These are phyloP conservation scores for Monodelphis domestica DNA, from an alignment of 2,797 vertebrate species.

Conservation along the genomic window DNA sequence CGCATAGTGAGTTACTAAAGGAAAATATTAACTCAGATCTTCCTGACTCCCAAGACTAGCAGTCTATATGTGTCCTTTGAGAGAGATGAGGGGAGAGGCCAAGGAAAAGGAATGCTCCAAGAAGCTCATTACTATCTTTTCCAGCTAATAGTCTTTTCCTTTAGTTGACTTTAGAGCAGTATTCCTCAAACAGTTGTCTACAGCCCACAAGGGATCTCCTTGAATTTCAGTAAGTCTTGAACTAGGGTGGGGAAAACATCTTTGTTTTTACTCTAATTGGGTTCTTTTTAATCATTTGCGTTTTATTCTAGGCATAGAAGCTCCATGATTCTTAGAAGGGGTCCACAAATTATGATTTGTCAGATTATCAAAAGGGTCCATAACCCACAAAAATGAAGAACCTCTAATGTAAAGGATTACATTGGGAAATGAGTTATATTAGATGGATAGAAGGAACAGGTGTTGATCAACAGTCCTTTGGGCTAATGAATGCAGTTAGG, in stretches of 20 bases:
- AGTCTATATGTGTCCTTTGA: not conserved
- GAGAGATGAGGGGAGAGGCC: not conserved
- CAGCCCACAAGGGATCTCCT: not conserved
- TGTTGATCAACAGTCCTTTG: not conserved
- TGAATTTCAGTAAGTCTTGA: not conserved
- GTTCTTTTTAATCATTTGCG: not conserved
- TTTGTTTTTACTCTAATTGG: not conserved
- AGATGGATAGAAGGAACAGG: not conserved
- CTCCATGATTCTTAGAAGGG: not conserved
- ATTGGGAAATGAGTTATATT: not conserved
- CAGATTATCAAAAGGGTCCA: not conserved
- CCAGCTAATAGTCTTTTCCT: not conserved
- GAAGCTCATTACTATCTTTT: not conserved
- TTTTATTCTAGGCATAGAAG: not conserved
- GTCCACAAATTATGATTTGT: not conserved
- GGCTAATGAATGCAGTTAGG: not conserved
- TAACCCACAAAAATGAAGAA: not conserved
- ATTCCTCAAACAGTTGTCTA: not conserved
- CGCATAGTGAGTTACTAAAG: not conserved
- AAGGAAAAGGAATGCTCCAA: not conserved
- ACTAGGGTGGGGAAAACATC: not conserved
- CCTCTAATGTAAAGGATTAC: not conserved
- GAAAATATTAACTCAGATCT: not conserved
- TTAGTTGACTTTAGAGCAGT: not conserved
- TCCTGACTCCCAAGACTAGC: not conserved